phyloP scores from a whole-genome alignment of 1,140 invertebrate genomes.

The Drosophila sturtevanti region DNA sequence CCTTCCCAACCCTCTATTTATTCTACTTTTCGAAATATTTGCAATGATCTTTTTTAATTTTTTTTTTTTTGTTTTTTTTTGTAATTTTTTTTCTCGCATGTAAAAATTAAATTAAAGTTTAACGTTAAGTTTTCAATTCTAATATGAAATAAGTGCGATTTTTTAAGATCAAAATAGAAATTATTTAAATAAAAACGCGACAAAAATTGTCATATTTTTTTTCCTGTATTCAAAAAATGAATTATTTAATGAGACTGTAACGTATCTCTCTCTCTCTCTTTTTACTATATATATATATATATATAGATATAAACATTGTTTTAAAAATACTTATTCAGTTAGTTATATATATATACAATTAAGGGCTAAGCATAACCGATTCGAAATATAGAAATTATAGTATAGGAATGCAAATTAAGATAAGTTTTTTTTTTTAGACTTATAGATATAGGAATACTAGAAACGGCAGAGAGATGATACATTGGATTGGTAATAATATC shows the following conservation, averaged over 20 bases:
- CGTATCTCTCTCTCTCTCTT: background rate
- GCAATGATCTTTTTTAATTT: conserved; percentile 46
- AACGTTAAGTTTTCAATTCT: conserved; percentile 17
- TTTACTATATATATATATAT: conserved; percentile 11
- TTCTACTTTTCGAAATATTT: conserved; percentile 57
- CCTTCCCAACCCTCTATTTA: conserved; percentile 58
- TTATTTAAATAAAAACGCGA: conserved; percentile 26
- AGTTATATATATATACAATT: conserved; percentile 37
- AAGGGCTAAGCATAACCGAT: conserved; percentile 21
- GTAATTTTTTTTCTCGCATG: conserved; percentile 47
- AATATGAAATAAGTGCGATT: conserved; percentile 12
- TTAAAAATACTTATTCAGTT: conserved; percentile 20
- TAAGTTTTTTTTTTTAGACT: conserved; percentile 20
- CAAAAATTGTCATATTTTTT: conserved; percentile 1
- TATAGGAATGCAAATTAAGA: conserved; percentile 37
- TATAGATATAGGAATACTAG: conserved; percentile 13
- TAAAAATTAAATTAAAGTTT: conserved; percentile 58
- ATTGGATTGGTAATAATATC: background rate
- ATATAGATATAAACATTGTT: conserved; percentile 30
- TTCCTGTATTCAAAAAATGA: background rate
- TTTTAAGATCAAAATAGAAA: conserved; percentile 8
- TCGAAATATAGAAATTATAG: conserved; percentile 9
- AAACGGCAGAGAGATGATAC: background rate
- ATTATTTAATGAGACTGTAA: background rate
- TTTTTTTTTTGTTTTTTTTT: conserved; percentile 44